Base-by-base conservation (phyloP, 2,888 invertebrate genomes). In the Phyto melanocephala region DNA sequence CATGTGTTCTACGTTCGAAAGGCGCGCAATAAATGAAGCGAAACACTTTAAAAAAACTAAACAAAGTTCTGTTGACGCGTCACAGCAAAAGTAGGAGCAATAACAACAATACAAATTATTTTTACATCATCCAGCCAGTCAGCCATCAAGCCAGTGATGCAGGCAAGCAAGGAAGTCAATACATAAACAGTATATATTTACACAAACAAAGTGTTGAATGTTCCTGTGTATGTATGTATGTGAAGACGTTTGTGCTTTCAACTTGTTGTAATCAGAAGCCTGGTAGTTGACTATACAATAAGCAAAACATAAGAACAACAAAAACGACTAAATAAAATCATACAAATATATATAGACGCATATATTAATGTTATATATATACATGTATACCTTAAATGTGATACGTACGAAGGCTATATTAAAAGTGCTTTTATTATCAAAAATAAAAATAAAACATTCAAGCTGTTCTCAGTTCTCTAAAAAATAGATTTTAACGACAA, bases 1-100 rank as follows among this genome's bases (percentile, higher is more conserved):
- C 28, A 62, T 76, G 82, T 82, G 82, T 68, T 79, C 76, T 76
- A 80, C 76, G 79, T 79, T 76, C 62, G 82, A 79, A 79, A 74
- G 79, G 71, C 82, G 82, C 82, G 82, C 79, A 87, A 88, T 86
- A 89, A 89, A 88, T 89, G 89, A 88, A 88, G 85, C 87, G 86
- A 86, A 85, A 85, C 17, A 85, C 81, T 80, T 81, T 84, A 85
- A 84, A 68, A 28, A 78, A 82, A 45, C 74, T 54, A 54, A 82
- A 82, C 70, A 82, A 67, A 52, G 50, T 70, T 65, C 67, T 60
- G 60, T 85, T 82, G 85, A 84, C 80, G 85, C 86, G 82, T 81
- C 84, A 85, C 11, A 45, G n/a, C n/a, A n/a, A 28, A 28, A 28
- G 17, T 24, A 28, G 40, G 1, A 45, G 37, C 67, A 68, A 45